phyloP scores from a whole-genome alignment of 2,888 invertebrate species.

The Polymixis lichenea region DNA sequence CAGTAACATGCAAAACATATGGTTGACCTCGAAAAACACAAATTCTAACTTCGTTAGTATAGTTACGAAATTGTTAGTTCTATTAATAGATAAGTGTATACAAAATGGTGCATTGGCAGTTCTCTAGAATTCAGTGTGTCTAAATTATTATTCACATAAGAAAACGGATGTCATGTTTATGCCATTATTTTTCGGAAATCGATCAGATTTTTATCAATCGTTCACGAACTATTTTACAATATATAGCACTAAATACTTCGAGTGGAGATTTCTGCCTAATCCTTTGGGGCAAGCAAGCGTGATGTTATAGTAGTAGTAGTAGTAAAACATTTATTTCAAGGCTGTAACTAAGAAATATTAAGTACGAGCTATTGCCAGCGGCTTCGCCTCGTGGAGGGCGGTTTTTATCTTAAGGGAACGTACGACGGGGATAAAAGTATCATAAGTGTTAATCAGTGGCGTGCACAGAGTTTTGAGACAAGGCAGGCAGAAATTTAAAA shows the following conservation, averaged over 20 bases:
- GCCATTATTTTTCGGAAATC: conserved; percentile 12
- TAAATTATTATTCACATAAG: conserved; percentile 14
- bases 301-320: no score
- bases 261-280: background rate
- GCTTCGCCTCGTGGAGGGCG: no score
- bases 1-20: conserved; percentile 20
- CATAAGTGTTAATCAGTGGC: no score
- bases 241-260: background rate
- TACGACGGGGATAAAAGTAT: no score
- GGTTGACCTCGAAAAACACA: conserved; percentile 33
- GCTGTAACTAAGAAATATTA: no score
- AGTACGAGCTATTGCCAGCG: no score
- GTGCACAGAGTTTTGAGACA: no score
- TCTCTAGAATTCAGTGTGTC: conserved; percentile 3
- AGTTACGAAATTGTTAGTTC: conserved; percentile 24
- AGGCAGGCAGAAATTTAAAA: no score
- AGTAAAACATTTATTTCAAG: no score
- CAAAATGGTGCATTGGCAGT: conserved; percentile 10
- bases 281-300: background rate
- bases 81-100: conserved; percentile 11
- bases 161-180: conserved; percentile 30
- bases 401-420: no score
- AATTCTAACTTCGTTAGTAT: conserved; percentile 10
- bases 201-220: background rate
- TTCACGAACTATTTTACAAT: background rate